Percentiles rank a stretch among this genome's conserved stretches.
Evolutionary conservation across 2,113 vertebrate species (phyloP).

Genomic region (Elephantulus edwardii): DNA sequence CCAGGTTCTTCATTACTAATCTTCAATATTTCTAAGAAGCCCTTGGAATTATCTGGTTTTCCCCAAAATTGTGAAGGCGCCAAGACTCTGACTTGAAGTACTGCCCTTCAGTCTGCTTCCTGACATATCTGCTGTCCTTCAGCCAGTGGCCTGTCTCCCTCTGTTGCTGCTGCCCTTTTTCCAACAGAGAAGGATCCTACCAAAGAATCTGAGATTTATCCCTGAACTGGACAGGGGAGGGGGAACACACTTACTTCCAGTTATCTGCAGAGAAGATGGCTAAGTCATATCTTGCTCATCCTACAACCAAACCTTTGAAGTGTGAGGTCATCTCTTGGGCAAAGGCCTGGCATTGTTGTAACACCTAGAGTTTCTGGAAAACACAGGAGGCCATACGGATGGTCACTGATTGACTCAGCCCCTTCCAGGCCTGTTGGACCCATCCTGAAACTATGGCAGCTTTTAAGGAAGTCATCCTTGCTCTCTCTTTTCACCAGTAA

Average conservation of each 20-base stretch:
- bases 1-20: not conserved
- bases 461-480: not conserved
- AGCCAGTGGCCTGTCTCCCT: slow-evolving; percentile 9
- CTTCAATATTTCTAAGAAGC: not conserved
- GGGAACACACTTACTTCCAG: not conserved
- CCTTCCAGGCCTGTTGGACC: not conserved
- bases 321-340: not conserved
- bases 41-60: not conserved
- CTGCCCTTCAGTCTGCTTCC: not conserved
- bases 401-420: not conserved
- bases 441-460: accelerated
- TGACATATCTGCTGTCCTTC: not conserved
- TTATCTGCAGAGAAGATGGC: not conserved
- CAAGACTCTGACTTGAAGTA: not conserved
- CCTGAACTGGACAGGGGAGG: not conserved
- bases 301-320: not conserved
- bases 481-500: not conserved
- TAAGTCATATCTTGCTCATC: not conserved
- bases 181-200: slow-evolving; percentile 50
- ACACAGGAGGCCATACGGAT: not conserved
- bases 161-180: not conserved
- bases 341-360: not conserved
- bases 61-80: not conserved
- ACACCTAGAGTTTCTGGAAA: not conserved
- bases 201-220: slow-evolving; percentile 33